A percentile compares a stretch with the other conserved stretches of the same genome.
Evolutionary conservation across 2,888 invertebrate species (phyloP).

Genomic region (Apodemia duryi): DNA sequence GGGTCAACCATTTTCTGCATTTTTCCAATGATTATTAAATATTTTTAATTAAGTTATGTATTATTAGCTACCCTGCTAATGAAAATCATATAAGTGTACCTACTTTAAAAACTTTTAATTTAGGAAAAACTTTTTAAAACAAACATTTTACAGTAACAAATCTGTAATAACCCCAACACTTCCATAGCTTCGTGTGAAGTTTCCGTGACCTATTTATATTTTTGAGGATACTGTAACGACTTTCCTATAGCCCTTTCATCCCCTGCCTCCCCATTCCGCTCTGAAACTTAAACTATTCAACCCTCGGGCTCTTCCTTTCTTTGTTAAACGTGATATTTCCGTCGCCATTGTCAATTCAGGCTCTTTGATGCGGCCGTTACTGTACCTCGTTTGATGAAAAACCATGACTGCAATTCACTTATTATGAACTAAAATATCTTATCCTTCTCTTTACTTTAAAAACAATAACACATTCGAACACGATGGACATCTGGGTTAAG

Average conservation of each 20-base stretch:
- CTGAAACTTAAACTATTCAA: conserved; percentile 44
- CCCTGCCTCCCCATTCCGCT: conserved; percentile 32
- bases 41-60: too few species aligned
- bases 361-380: conserved; percentile 38
- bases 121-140: neutral
- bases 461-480: neutral
- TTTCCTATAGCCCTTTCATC: conserved; percentile 30
- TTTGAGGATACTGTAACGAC: conserved; percentile 21
- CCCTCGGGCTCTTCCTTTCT: conserved; percentile 47
- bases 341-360: conserved; percentile 40
- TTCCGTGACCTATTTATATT: conserved; percentile 20
- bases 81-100: too few species aligned
- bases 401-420: too few species aligned
- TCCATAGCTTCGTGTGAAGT: conserved; percentile 2
- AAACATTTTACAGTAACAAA: neutral
- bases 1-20: too few species aligned
- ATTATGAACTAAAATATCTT: too few species aligned
- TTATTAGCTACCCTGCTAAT: too few species aligned
- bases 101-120: too few species aligned
- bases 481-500: too few species aligned
- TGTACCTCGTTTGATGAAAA: neutral
- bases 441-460: too few species aligned
- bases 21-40: too few species aligned
- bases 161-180: neutral
- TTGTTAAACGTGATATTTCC: conserved; percentile 49